Base-by-base conservation (phyloP, 2,113 vertebrate species). In the Dicaeum eximium region DNA sequence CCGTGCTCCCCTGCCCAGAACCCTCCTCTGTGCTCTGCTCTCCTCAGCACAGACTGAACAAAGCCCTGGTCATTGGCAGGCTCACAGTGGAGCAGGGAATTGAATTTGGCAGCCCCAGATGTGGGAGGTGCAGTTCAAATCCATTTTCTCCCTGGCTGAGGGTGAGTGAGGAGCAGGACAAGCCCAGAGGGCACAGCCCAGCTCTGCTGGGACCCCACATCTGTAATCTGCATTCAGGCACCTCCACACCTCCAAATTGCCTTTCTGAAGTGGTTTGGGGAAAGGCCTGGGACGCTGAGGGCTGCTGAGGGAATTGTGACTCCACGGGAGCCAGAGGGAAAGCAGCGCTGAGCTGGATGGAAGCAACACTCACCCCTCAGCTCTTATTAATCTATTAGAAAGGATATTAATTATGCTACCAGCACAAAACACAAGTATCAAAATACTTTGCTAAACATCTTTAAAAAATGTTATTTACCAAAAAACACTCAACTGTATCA, bases 371-470 rank as follows among this genome's bases (percentile, higher is more conserved):
- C 72, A 11, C 50, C 64, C 82, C 35, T 45, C 1, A 3, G 84
- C 74, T 60, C 64, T 22, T 48, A 42, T 53, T 84, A 38, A 81
- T 86, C 64, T 56, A 30, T 66, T 90, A 85, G 57, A 79, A 90
- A 80, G 79, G 28, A 72, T 92, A 85, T 87, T 92, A 93, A 80
- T 93, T 85, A 87, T 72, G 88, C 45, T 19, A 2, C 14, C 12
- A 47, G 88, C 81, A 92, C 79, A 80, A 82, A 90, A 87, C 88
- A 79, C 75, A 93, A 93, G 94, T 92, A 94, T 86, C 72, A 72
- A 75, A 96, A 88, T 85, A 93, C 93, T 93, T 93, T 77, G 50
- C 64, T 90, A 85, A 92, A 75, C 74, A 86, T 90, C 70, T 85
- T 72, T 16, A 56, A 42, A 78, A 85, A 89, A 72, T 57, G 31